phyloP scores from a whole-genome alignment of 2,888 invertebrate genomes.

The Scaptomyza flava region DNA sequence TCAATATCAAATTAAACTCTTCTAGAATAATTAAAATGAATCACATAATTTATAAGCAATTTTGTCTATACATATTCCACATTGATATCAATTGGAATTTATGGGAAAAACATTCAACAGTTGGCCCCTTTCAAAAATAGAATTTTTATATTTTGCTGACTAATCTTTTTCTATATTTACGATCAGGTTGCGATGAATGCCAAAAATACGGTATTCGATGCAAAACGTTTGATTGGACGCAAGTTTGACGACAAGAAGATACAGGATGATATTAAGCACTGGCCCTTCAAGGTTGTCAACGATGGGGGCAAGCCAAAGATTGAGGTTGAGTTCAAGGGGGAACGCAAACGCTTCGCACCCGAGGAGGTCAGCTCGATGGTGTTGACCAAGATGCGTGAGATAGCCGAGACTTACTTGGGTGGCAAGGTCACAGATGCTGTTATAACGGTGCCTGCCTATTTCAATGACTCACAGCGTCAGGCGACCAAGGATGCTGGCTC shows the following conservation, averaged over 20 bases:
- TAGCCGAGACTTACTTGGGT: constrained; percentile 91
- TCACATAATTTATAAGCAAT: neutral
- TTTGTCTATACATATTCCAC: neutral
- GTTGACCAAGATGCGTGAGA: constrained; percentile 92
- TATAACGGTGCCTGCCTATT: constrained; percentile 93
- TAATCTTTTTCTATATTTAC: constrained; percentile 15
- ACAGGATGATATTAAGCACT: constrained; percentile 92
- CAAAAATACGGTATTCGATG: constrained; percentile 92
- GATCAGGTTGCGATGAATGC: constrained; percentile 91
- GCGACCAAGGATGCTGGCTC: constrained; percentile 95
- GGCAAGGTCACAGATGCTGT: constrained; percentile 90
- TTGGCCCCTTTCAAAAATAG: constrained; percentile 38
- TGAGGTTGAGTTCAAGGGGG: constrained; percentile 89
- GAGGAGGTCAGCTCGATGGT: constrained; percentile 95
- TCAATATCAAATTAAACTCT: too few species aligned
- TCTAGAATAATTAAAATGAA: neutral
- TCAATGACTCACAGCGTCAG: constrained; percentile 92
- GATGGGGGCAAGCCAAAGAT: constrained; percentile 91
- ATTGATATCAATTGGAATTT: neutral
- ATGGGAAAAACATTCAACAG: constrained; percentile 10
- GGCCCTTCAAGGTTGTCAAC: constrained; percentile 90
- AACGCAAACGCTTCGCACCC: constrained; percentile 90
- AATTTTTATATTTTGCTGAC: constrained; percentile 15
- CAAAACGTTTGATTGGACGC: constrained; percentile 93
- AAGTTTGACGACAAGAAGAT: constrained; percentile 91